Conservation (phyloP, 1,140 invertebrate genomes). For the Mesaphorura yosii region DNA sequence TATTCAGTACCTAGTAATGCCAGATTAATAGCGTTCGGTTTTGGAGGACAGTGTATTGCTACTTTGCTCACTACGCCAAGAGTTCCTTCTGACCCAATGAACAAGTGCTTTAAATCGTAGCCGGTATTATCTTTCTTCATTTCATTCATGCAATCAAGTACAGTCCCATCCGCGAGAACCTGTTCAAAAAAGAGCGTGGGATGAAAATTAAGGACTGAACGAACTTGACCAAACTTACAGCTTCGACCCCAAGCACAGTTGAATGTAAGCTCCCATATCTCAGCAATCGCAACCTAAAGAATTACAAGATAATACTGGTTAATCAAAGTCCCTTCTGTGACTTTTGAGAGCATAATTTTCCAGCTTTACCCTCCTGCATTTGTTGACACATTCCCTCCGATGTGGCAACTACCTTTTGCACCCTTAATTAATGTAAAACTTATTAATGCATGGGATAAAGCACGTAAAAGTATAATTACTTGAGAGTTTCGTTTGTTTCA, state of each 20-base stretch:
- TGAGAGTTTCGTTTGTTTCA: too few relatives aligned
- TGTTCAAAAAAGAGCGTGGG: slow-evolving; percentile 33
- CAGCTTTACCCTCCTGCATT: slow-evolving; percentile 83
- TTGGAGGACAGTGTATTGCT: slow-evolving; percentile 72
- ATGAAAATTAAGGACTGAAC: neutral
- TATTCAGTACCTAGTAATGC: slow-evolving; percentile 66
- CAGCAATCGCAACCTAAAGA: slow-evolving; percentile 76
- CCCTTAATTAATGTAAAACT: slow-evolving; percentile 45
- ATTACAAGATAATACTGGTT: slow-evolving; percentile 12
- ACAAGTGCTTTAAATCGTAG: slow-evolving; percentile 90
- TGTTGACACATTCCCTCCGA: slow-evolving; percentile 92
- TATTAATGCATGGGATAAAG: too few relatives aligned
- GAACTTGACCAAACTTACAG: slow-evolving; percentile 47
- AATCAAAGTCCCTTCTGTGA: neutral
- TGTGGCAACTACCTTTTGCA: slow-evolving; percentile 91
- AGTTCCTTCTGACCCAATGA: slow-evolving; percentile 95
- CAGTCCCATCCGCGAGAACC: slow-evolving; percentile 77
- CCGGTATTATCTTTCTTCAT: slow-evolving; percentile 96
- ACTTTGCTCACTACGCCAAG: slow-evolving; percentile 84
- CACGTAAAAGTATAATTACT: too few relatives aligned
- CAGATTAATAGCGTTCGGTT: slow-evolving; percentile 64
- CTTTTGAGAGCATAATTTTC: neutral
- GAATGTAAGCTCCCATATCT: slow-evolving; percentile 93
- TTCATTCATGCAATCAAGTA: slow-evolving; percentile 71
- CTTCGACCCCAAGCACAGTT: slow-evolving; percentile 82